These are phyloP conservation scores for Hirtodrosophila alboralis DNA, from an alignment of 2,888 invertebrate genomes.

Conservation along the genomic window DNA sequence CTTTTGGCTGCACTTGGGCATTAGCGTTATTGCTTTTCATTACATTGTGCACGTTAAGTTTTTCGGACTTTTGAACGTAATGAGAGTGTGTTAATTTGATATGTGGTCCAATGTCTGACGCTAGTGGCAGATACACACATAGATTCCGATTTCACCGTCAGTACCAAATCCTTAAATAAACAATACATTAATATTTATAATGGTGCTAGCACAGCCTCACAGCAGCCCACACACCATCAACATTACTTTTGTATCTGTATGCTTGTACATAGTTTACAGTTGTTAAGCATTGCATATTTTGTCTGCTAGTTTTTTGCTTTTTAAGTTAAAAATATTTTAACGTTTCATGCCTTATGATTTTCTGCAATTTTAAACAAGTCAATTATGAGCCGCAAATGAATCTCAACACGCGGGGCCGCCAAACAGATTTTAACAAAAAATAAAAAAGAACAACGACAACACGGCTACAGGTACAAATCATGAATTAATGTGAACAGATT, in stretches of 20 bases:
- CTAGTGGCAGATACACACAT: no score
- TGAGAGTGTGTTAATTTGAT: conserved; percentile 56
- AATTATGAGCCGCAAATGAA: conserved; percentile 64
- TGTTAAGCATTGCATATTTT: conserved; percentile 59
- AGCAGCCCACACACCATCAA: conserved; percentile 11
- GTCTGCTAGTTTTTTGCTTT: conserved; percentile 16
- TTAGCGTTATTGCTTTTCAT: conserved; percentile 47
- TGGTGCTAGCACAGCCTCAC: conserved; percentile 8
- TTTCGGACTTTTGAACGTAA: conserved; percentile 61
- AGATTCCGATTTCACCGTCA: conserved; percentile 63
- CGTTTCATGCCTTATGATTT: conserved; percentile 66
- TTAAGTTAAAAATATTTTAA: conserved; percentile 25
- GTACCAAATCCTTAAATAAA: conserved; percentile 62
- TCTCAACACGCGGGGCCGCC: conserved; percentile 49
- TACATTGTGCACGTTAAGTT: conserved; percentile 59
- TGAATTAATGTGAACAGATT: no score
- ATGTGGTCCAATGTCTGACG: conserved; percentile 21
- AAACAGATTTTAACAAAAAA: conserved; percentile 15
- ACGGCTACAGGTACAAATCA: no score
- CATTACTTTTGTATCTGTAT: not conserved
- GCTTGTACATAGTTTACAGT: conserved; percentile 51
- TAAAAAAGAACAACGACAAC: conserved; percentile 2
- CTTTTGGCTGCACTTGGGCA: conserved; percentile 55
- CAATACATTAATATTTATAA: conserved; percentile 72
- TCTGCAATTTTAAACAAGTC: conserved; percentile 73